phyloP scores from a whole-genome alignment of 2,797 vertebrate species.

The Limnodromus scolopaceus region DNA sequence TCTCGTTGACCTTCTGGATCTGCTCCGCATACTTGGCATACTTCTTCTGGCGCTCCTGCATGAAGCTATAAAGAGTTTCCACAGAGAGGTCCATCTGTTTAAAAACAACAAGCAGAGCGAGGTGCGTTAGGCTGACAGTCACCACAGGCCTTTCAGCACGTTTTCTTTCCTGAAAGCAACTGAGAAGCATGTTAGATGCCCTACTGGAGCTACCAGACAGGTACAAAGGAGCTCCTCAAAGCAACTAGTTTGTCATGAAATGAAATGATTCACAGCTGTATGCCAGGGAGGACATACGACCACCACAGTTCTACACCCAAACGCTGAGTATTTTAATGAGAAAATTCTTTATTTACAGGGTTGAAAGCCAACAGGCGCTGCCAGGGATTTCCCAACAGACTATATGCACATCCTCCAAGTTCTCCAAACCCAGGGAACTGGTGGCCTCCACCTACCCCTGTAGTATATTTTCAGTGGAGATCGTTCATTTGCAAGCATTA shows the following conservation, averaged over 20 bases:
- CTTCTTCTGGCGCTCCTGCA: conserved; percentile 98
- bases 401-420: neutral
- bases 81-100: conserved; percentile 94
- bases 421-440: neutral
- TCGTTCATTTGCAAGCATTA: fast-evolving
- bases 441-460: neutral
- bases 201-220: neutral
- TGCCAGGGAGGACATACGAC: neutral
- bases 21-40: conserved; percentile 98
- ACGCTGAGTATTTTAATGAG: neutral
- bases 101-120: neutral
- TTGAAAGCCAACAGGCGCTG: neutral
- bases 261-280: neutral
- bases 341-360: neutral
- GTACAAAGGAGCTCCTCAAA: neutral
- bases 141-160: neutral
- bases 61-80: conserved; percentile 93
- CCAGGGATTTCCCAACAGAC: neutral
- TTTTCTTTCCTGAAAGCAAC: neutral
- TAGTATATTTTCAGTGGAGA: neutral
- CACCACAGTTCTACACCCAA: neutral
- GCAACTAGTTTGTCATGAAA: neutral
- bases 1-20: conserved; percentile 99
- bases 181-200: neutral
- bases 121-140: neutral